Conservation (phyloP, 2,797 vertebrate species). For the Manis pentadactyla region DNA sequence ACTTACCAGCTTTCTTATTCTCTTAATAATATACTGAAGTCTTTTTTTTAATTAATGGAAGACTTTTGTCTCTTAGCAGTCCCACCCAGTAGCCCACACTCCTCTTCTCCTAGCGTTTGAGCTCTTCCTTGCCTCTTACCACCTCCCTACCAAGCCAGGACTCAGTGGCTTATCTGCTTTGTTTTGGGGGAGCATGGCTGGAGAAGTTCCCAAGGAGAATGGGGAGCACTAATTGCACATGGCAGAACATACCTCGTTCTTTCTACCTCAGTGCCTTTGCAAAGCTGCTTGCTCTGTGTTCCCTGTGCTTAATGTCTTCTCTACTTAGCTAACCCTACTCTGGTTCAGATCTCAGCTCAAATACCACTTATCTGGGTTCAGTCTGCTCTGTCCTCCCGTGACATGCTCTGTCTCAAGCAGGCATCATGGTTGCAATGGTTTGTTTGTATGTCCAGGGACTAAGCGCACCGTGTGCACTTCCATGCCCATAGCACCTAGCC, state of each 20-base stretch:
- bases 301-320: fast-evolving
- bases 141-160: neutral
- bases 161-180: neutral
- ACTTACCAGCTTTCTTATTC: neutral
- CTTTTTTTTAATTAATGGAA: neutral
- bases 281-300: neutral
- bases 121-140: neutral
- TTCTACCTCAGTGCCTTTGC: neutral
- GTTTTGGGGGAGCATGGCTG: neutral
- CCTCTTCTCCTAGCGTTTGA: neutral
- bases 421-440: neutral
- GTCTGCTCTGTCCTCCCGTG: neutral
- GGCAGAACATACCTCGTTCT: too few species aligned
- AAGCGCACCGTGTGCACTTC: neutral
- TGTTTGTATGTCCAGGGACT: neutral
- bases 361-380: neutral
- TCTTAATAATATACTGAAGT: neutral
- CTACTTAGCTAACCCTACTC: neutral
- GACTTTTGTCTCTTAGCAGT: neutral
- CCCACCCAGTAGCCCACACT: too few species aligned
- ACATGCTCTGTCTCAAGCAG: neutral
- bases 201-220: neutral
- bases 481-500: too few species aligned
- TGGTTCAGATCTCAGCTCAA: neutral
- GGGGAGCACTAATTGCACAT: neutral